Percentiles rank a stretch among this genome's conserved stretches.
Evolutionary conservation across 2,113 vertebrate genomes (phyloP).

Genomic region (Seriola quinqueradiata): DNA sequence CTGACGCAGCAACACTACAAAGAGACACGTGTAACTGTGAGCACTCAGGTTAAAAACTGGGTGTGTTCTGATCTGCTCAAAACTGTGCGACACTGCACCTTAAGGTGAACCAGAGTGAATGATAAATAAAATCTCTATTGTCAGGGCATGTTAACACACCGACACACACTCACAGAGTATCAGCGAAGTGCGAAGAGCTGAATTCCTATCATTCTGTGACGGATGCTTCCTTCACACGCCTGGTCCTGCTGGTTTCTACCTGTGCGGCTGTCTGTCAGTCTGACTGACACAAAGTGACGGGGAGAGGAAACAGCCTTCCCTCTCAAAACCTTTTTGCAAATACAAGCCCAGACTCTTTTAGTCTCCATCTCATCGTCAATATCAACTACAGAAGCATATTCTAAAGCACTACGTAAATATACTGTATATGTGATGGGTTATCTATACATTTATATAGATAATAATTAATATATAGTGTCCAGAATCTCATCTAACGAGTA

Average conservation of each 20-base stretch:
- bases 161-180: background rate
- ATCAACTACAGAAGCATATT: too few relatives aligned
- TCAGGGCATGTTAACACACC: background rate
- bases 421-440: background rate
- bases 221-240: background rate
- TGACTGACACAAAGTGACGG: too few relatives aligned
- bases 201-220: background rate
- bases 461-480: background rate
- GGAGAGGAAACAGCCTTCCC: too few relatives aligned
- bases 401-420: background rate
- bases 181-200: background rate
- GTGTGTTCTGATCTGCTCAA: background rate
- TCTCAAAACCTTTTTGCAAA: background rate
- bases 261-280: constrained; percentile 6
- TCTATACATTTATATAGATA: background rate
- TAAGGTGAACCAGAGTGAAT: background rate
- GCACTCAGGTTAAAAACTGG: background rate
- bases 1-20: background rate
- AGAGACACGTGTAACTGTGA: too few relatives aligned
- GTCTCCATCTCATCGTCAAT: too few relatives aligned
- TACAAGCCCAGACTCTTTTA: background rate
- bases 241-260: constrained; percentile 44
- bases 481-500: background rate
- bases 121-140: constrained; percentile 5
- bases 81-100: background rate